A percentile compares a stretch with the other conserved stretches of the same genome.
phyloP scores from a whole-genome alignment of 2,797 vertebrate species.

The Fistularia tabacaria region DNA sequence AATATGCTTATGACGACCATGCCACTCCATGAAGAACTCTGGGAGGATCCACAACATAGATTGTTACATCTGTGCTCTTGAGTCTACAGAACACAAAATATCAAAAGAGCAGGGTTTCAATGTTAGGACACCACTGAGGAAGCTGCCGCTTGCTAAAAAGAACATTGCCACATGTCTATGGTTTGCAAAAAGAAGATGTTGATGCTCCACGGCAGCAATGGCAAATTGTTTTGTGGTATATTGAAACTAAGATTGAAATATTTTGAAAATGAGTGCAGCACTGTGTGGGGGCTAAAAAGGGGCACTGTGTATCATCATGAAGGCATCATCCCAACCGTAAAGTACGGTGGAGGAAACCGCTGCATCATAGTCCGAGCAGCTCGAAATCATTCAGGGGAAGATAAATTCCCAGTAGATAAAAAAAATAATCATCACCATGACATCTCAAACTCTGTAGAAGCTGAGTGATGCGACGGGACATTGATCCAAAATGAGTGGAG shows the following conservation, averaged over 20 bases:
- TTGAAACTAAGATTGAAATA: not conserved
- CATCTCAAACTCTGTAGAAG: not conserved
- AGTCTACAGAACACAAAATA: not conserved
- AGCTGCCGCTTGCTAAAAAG: no score
- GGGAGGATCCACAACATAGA: no score
- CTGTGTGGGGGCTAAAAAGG: no score
- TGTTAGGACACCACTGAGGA: not conserved
- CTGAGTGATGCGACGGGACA: conserved; percentile 6
- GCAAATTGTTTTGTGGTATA: conserved; percentile 2
- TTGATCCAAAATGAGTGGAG: not conserved
- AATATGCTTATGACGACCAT: not conserved
- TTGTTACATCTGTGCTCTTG: conserved; percentile 1
- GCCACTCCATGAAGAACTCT: no score
- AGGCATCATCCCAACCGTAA: no score
- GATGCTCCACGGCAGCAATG: not conserved
- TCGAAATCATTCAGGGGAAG: no score
- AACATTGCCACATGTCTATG: not conserved
- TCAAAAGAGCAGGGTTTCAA: not conserved
- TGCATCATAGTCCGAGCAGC: no score
- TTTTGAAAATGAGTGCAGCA: no score
- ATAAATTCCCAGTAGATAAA: no score
- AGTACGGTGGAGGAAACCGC: no score
- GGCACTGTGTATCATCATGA: no score
- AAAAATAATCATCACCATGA: not conserved
- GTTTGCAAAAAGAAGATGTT: not conserved